A percentile compares a stretch with the other conserved stretches of the same genome.
Evolutionary conservation across 1,140 invertebrate genomes (phyloP).

Genomic region (Drosophila gunungcola): DNA sequence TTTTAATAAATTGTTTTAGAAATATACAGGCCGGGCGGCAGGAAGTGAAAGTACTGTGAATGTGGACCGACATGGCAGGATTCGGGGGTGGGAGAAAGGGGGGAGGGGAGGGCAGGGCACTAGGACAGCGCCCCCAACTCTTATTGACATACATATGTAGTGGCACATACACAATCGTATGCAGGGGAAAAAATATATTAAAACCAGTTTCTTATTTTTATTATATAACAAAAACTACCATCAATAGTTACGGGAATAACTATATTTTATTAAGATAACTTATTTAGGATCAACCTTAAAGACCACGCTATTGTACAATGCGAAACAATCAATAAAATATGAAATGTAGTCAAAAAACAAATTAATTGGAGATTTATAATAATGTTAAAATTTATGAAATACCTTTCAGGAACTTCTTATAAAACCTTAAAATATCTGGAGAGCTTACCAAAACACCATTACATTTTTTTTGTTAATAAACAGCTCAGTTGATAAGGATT

Average conservation of each 20-base stretch:
- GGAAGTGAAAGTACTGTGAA: constrained; percentile 27
- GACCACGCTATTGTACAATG: no score
- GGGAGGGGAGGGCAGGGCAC: constrained; percentile 25
- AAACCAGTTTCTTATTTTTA: not conserved
- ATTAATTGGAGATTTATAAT: no score
- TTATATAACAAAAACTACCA: not conserved
- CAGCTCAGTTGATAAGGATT: no score
- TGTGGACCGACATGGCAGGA: constrained; percentile 53
- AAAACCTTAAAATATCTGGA: not conserved
- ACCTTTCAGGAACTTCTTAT: no score
- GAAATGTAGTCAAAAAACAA: no score
- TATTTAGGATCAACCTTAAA: no score
- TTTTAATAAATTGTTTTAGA: constrained; percentile 77
- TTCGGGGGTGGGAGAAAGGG: constrained; percentile 17
- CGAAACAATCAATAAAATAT: no score
- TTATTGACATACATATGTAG: constrained; percentile 66
- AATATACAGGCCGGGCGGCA: constrained; percentile 12
- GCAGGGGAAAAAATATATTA: not conserved
- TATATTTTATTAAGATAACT: no score
- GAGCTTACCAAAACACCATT: no score
- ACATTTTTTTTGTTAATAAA: no score
- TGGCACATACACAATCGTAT: constrained; percentile 12
- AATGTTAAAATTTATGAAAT: no score
- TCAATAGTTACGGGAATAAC: no score
- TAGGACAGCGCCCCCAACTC: constrained; percentile 42